Percentiles rank a stretch among this genome's conserved stretches.
phyloP scores from a whole-genome alignment of 2,797 vertebrate species.

The Tolypeutes matacus region DNA sequence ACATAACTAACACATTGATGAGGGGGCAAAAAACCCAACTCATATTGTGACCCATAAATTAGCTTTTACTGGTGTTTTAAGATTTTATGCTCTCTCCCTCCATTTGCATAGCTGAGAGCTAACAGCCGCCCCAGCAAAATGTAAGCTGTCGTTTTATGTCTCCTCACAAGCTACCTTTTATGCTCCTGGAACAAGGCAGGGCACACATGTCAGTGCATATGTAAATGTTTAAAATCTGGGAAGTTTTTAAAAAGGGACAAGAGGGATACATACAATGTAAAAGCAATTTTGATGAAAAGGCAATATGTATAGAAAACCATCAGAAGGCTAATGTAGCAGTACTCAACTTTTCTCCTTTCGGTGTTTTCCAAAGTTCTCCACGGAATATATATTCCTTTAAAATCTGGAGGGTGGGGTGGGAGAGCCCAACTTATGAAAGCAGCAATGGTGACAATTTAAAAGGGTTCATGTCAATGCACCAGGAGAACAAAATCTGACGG shows the following conservation, averaged over 20 bases:
- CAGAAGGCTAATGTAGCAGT: neutral
- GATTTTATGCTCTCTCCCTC: neutral
- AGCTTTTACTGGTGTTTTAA: neutral
- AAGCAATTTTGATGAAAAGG: neutral
- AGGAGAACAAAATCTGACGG: neutral
- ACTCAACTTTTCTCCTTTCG: neutral
- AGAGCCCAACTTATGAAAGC: neutral
- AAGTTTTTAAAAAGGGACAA: neutral
- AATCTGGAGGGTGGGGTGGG: neutral
- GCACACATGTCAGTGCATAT: neutral
- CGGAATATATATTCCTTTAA: neutral
- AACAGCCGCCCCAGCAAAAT: neutral
- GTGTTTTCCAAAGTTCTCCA: constrained; percentile 1
- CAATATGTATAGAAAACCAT: neutral
- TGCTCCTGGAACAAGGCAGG: neutral
- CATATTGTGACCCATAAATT: neutral
- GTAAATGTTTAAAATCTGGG: neutral
- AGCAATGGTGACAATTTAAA: neutral
- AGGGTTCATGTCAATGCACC: neutral
- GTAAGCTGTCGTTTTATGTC: neutral
- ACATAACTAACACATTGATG: neutral
- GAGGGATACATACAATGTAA: neutral
- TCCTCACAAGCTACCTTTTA: neutral
- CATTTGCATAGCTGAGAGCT: neutral
- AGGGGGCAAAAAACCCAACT: neutral